phyloP scores from a whole-genome alignment of 2,888 invertebrate species.

The Orthonychiurus folsomi region DNA sequence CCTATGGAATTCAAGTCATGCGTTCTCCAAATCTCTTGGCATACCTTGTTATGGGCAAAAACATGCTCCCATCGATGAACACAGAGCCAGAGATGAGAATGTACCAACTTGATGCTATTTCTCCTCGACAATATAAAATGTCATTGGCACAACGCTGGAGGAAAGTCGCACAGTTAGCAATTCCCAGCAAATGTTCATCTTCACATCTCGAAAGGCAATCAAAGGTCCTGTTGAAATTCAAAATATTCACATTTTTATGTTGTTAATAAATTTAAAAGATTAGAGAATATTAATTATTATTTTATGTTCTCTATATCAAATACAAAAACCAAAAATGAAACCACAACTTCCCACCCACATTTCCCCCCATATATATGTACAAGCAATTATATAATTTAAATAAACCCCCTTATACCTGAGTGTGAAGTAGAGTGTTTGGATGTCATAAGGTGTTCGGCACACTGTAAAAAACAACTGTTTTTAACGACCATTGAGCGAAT shows the following conservation, averaged over 20 bases:
- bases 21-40: constrained; percentile 8
- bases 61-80: constrained; percentile 78
- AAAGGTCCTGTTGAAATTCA: constrained; percentile 33
- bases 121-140: constrained; percentile 59
- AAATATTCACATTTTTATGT: too few species aligned
- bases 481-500: too few species aligned
- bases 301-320: too few species aligned
- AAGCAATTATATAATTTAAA: too few species aligned
- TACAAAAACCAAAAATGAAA: too few species aligned
- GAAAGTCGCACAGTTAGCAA: constrained; percentile 16
- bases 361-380: too few species aligned
- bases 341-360: too few species aligned
- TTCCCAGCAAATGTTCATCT: constrained; percentile 15
- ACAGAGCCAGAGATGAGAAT: constrained; percentile 71
- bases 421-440: background rate
- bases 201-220: constrained; percentile 27
- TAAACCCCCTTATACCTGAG: background rate
- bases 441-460: background rate
- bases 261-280: too few species aligned
- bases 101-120: constrained; percentile 72
- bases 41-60: constrained; percentile 53
- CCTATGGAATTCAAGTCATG: constrained; percentile 7
- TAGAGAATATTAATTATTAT: too few species aligned
- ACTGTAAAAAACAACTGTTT: too few species aligned
- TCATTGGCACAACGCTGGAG: constrained; percentile 31